Base-by-base conservation (phyloP, 1,140 invertebrate species). In the Brachionus sp. region DNA sequence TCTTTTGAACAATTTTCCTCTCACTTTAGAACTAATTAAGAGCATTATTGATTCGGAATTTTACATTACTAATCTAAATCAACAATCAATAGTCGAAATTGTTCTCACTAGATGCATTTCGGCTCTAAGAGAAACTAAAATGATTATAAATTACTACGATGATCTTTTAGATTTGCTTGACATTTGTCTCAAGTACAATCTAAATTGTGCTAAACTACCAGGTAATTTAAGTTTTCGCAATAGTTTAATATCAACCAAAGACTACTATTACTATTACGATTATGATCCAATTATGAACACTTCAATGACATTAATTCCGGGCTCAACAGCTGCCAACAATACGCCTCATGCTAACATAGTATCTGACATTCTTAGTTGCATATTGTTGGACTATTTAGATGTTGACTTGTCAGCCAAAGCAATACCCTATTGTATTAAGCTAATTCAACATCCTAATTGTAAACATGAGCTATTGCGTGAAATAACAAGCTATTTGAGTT, bases 301-400 rank as follows among this genome's bases (percentile, higher is more conserved):
- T 13, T 46, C 39, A 6, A 75, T 75, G 39, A 46, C 39, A 25
- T 12, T 44, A 13, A 19, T 19, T 19, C 19, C 25, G 25, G 37
- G 39, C 44, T 12, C 19, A 5, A n/a, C 68, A 2, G 19, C 23
- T 9, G 44, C 19, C 10, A 66, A 29, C 89, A 73, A 35, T 39
- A 94, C 95, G 10, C 95, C 95, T 5, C 95, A 97, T 91, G 94
- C 95, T 19, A 97, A 97, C 90, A 96, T 97, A 86, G 94, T 94
- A 6, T 94, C 94, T 64, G 95, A 97, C 90, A 92, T 97, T 70
- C 93, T 97, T 85, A 95, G 94, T 73, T 95, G 94, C 90, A 93
- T 97, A 87, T 96, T 97, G 90, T 90, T 95, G 90, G 95, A 96
- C 90, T 91, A 90, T 89, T 6, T 46, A 44, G 57, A 42, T 23